Conservation (phyloP, 2,113 vertebrate species). For the Anarhynchus alexandrinus region DNA sequence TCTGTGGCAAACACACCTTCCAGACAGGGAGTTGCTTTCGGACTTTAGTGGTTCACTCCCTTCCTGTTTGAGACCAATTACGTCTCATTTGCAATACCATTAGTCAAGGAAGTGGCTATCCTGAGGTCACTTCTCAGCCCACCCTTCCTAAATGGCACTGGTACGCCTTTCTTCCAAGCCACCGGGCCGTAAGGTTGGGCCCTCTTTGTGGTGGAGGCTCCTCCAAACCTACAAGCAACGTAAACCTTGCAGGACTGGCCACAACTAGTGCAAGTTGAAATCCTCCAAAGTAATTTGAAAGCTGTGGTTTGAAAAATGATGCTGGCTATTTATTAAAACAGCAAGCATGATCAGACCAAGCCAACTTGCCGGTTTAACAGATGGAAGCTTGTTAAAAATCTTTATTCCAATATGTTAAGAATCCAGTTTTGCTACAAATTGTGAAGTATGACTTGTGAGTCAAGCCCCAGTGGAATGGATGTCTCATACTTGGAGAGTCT, state of each 20-base stretch:
- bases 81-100: slow-evolving; percentile 46
- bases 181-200: background rate
- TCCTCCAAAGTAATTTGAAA: slow-evolving; percentile 37
- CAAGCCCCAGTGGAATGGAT: slow-evolving; percentile 48
- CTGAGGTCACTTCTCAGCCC: slow-evolving; percentile 45
- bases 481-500: slow-evolving; percentile 40
- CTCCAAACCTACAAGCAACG: background rate
- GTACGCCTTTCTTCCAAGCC: slow-evolving; percentile 14
- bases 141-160: slow-evolving; percentile 29
- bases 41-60: slow-evolving; percentile 52
- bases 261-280: background rate
- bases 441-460: slow-evolving; percentile 56
- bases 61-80: slow-evolving; percentile 62
- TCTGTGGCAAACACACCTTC: slow-evolving; percentile 39
- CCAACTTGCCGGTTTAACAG: slow-evolving; percentile 54
- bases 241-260: slow-evolving; percentile 3
- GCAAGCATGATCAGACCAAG: slow-evolving; percentile 44
- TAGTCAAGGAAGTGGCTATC: slow-evolving; percentile 49
- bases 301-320: slow-evolving; percentile 54
- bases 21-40: slow-evolving; percentile 55
- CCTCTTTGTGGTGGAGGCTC: background rate
- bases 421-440: slow-evolving; percentile 57
- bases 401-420: slow-evolving; percentile 66
- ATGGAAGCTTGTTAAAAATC: slow-evolving; percentile 65
- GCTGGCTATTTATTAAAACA: slow-evolving; percentile 61